Evolutionary conservation across 2,113 vertebrate genomes (phyloP), one percentile per base, ranked within the genome.

Genomic region (Erinaceus europaeus): DNA sequence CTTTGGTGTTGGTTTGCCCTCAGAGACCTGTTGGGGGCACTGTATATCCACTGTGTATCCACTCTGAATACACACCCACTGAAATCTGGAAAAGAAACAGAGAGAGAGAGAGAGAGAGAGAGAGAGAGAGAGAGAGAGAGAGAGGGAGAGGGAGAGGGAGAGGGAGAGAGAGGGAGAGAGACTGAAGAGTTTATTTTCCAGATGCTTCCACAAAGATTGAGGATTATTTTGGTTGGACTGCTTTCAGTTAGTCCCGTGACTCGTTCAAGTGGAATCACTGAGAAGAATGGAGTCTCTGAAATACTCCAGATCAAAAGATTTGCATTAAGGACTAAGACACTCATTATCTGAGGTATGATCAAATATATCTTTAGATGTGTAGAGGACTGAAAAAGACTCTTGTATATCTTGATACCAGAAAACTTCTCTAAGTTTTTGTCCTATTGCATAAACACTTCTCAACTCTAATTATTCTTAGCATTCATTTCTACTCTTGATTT

Each of bases 401-500:
- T 4, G 4, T 44, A 27, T 48, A 36, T 38, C 67, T 78, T 40
- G 38, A 42, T 21, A 3, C 12, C 17, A 34, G 57, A 34, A 9
- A 18, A 40, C 40, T 9, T 38, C 77, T 40, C 2, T 32, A 62
- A 76, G 38, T 59, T 6, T 44, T 40, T 27, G 29, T 32, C n/a
- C 25, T 59, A 21, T 21, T 9, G 3, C 32, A 20, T 5, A 79
- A 74, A n/a, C 59, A 79, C 75, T 72, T 36, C 40, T 68, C 83
- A 62, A 29, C 34, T 50, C 18, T 65, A 59, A 77, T 74, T 86
- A 57, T 46, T 42, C 76, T 76, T 18, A 9, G 50, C 34, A 10
- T 76, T 72, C 50, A 67, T 90, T 67, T 46, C 25, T 25, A 15
- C 20, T 83, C 55, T 83, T 86, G 72, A 89, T 74, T 86, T 79